Conservation (phyloP, 2,113 vertebrate genomes). For the Prunella fulvescens region DNA sequence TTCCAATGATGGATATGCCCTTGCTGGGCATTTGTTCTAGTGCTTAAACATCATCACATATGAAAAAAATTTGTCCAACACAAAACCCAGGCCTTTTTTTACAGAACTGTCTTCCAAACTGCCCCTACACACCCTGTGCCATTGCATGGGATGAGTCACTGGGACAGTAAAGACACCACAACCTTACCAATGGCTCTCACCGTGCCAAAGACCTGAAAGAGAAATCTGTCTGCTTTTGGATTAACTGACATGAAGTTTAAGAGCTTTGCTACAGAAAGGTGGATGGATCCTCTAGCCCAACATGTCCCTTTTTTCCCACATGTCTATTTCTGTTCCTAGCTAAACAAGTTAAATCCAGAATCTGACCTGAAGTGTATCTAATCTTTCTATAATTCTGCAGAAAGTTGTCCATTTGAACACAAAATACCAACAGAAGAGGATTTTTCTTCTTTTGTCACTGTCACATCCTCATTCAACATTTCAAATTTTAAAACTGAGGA, state of each 20-base stretch:
- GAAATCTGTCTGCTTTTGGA: rapidly evolving
- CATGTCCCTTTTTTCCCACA: neutral
- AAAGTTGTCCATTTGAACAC: neutral
- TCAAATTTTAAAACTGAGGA: neutral
- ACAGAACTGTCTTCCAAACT: neutral
- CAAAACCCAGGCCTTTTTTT: neutral
- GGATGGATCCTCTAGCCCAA: neutral
- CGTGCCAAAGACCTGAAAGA: neutral
- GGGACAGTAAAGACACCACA: neutral
- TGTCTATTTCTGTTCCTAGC: neutral
- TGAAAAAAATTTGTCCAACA: neutral
- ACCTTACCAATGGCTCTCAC: neutral
- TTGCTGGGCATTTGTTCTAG: neutral
- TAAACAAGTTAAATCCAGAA: neutral
- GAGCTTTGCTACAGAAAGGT: neutral
- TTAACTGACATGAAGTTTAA: neutral
- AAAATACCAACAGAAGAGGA: neutral
- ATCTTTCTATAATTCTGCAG: neutral
- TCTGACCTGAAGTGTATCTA: neutral
- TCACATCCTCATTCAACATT: neutral
- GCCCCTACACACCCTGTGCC: neutral
- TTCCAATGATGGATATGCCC: neutral
- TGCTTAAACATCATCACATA: neutral
- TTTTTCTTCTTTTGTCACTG: neutral
- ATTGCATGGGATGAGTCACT: neutral